Evolutionary conservation across 2,888 invertebrate species (phyloP), one percentile per base, ranked within the genome.

Genomic region (Cryptocephalus primarius): DNA sequence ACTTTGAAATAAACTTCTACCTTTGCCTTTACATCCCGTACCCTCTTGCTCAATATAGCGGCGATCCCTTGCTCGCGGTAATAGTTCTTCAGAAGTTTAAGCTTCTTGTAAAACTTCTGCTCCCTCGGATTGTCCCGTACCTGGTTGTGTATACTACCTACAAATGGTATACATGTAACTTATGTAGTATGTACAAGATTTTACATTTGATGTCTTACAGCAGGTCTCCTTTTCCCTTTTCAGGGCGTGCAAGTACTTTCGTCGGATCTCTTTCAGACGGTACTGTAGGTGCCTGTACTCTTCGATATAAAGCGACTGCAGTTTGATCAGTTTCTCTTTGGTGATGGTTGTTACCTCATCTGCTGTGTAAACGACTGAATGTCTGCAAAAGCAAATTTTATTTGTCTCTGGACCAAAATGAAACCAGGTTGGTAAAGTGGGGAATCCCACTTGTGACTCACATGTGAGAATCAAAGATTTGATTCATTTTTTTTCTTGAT

Each of bases 321-420:
- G 72, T 40, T 83, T 75, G 10, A 82, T 77, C 40, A 93, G 71
- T 55, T 87, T 85, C 45, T 82, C 81, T 56, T 84, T 77, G 0
- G 89, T 81, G 33, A 88, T 81, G 32, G 79, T 74, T 4, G 88
- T 82, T 0, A 88, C 87, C 67, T 94, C 93, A 61, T 94, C 90
- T 0, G 87, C 85, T 0, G 93, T 91, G 66, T 82, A 93, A 0
- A 91, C 83, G 9, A 89, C 89, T 1, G 92, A 90, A 65, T 87
- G 85, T 70, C 91, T 92, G 48, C 47, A 60, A 56, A 44, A 34
- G 33, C 32, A 22, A 22, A 22, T 6, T 22, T 22, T 22, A 22
- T 22, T 22, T 22, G 6, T 22, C 3, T 22, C 22, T 22, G 3
- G n/a, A n/a, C n/a, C n/a, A n/a, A n/a, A n/a, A 22, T 6, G 22